Percentiles rank a stretch among this genome's conserved stretches.
phyloP scores from a whole-genome alignment of 2,888 invertebrate genomes.

The Volucella bombylans region DNA sequence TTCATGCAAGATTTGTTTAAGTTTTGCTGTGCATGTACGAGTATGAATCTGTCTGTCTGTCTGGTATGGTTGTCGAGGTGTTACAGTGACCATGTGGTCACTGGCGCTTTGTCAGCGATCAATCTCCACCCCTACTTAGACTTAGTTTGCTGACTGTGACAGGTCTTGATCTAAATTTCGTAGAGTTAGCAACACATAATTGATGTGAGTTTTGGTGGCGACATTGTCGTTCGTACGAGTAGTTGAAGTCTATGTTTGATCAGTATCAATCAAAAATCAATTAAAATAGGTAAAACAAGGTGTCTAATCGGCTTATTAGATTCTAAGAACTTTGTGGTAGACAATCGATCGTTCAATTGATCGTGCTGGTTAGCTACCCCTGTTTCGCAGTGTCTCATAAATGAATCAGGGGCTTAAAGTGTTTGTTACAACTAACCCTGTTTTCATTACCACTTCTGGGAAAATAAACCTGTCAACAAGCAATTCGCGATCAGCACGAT shows the following conservation, averaged over 20 bases:
- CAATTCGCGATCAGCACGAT: too few relatives aligned
- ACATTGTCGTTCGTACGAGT: background rate
- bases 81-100: conserved; percentile 59
- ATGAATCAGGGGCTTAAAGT: too few relatives aligned
- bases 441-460: too few relatives aligned
- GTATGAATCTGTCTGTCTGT: background rate
- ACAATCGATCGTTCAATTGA: too few relatives aligned
- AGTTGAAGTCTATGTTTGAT: background rate
- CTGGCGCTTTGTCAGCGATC: conserved; percentile 56
- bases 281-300: too few relatives aligned
- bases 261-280: too few relatives aligned
- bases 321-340: too few relatives aligned
- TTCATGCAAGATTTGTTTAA: conserved; percentile 14
- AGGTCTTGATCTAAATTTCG: conserved; percentile 43
- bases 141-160: conserved; percentile 37
- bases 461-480: too few relatives aligned
- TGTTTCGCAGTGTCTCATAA: too few relatives aligned
- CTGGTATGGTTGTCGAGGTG: background rate
- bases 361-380: too few relatives aligned
- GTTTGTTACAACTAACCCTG: too few relatives aligned
- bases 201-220: conserved; percentile 2
- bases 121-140: conserved; percentile 70
- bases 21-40: background rate
- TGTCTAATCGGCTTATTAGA: too few relatives aligned
- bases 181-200: conserved; percentile 2